Conservation (phyloP, 2,113 vertebrate species). For the Carollia perspicillata region DNA sequence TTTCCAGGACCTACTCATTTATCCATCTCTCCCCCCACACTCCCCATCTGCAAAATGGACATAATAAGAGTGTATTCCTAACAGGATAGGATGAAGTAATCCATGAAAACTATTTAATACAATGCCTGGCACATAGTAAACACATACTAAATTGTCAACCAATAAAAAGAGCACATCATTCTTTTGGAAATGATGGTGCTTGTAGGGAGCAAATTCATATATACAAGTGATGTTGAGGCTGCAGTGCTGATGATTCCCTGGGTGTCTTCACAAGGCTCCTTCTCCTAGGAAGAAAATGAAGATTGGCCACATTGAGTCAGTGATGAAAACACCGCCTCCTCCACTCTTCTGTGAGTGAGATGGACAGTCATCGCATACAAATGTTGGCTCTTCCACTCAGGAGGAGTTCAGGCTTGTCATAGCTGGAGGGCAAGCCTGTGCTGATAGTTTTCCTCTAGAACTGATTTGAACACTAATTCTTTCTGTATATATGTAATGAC, state of each 20-base stretch:
- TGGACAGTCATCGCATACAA: neutral
- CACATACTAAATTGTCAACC: neutral
- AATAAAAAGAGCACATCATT: neutral
- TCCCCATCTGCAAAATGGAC: neutral
- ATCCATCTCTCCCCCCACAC: neutral
- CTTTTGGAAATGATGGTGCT: neutral
- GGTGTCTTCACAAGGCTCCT: neutral
- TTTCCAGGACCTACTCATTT: neutral
- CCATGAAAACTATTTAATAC: neutral
- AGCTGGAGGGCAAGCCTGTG: neutral
- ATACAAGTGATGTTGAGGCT: neutral
- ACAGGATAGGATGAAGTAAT: neutral
- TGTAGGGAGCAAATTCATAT: neutral
- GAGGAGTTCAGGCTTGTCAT: neutral
- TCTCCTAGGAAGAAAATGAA: neutral
- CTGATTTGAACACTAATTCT: neutral
- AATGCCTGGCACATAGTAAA: neutral
- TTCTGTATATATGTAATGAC: neutral
- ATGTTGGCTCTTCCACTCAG: neutral
- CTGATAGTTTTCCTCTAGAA: neutral
- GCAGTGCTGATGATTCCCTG: neutral
- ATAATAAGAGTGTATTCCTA: neutral
- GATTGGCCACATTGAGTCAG: neutral
- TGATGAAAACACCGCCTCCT: neutral
- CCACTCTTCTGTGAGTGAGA: neutral